A percentile compares a stretch with the other conserved stretches of the same genome.
phyloP scores from a whole-genome alignment of 1,140 invertebrate species.

The Drosophila kanapiae region DNA sequence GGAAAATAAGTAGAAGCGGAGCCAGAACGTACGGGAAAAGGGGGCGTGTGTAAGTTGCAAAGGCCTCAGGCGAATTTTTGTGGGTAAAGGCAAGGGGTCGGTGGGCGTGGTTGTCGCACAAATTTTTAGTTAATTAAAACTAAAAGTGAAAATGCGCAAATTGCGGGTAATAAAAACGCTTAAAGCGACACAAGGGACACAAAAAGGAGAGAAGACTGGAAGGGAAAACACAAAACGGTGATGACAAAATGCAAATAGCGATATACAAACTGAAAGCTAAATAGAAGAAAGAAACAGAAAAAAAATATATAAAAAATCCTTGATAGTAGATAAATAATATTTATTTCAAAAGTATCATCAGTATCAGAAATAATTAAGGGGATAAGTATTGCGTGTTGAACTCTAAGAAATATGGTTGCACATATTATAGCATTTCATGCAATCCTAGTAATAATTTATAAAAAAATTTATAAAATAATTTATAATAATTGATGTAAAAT shows the following conservation, averaged over 20 bases:
- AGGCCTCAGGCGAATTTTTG: slow-evolving; percentile 37
- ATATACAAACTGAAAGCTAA: slow-evolving; percentile 8
- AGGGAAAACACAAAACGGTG: slow-evolving; percentile 19
- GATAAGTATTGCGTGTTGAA: background rate
- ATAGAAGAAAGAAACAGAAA: background rate
- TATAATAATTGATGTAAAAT: no score
- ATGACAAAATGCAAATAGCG: slow-evolving; percentile 63
- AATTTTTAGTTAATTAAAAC: slow-evolving; percentile 82
- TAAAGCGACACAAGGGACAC: slow-evolving; percentile 39
- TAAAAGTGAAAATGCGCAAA: slow-evolving; percentile 80
- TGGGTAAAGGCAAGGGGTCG: background rate
- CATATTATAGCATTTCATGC: no score
- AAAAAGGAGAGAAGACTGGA: slow-evolving; percentile 9
- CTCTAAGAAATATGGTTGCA: background rate
- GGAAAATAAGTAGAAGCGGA: slow-evolving; percentile 20
- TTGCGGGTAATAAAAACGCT: slow-evolving; percentile 77
- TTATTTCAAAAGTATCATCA: no score
- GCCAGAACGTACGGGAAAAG: slow-evolving; percentile 2
- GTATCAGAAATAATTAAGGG: background rate
- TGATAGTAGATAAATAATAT: no score
- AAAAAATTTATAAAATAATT: no score
- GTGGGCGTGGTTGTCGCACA: slow-evolving; percentile 43
- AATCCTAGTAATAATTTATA: no score
- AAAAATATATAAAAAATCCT: background rate
- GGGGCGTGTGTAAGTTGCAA: slow-evolving; percentile 24